Conservation (phyloP, 2,113 vertebrate species). For the Atractosteus spatula region DNA sequence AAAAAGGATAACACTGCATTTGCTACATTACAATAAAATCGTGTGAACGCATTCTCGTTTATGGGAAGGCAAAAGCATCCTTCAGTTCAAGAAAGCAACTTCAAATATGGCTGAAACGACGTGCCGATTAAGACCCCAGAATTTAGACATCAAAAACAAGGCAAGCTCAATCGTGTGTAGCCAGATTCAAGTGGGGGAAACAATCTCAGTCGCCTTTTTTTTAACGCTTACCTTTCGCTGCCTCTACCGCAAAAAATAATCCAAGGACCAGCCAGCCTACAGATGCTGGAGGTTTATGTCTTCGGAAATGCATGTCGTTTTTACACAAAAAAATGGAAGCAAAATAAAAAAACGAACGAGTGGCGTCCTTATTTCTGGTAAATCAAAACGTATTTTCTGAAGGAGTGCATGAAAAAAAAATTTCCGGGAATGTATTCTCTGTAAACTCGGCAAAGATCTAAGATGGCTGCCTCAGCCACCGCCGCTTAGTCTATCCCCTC, state of each 20-base stretch:
- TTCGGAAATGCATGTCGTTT: slow-evolving; percentile 67
- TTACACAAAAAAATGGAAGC: slow-evolving; percentile 33
- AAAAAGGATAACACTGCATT: too few species aligned
- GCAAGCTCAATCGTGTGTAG: not conserved
- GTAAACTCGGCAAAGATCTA: slow-evolving; percentile 58
- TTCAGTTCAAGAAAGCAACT: too few species aligned
- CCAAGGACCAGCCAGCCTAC: slow-evolving; percentile 66
- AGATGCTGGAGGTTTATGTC: slow-evolving; percentile 58
- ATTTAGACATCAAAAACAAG: not conserved
- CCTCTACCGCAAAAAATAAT: slow-evolving; percentile 64
- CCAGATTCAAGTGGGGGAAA: not conserved
- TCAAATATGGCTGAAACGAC: too few species aligned
- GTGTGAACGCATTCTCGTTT: too few species aligned
- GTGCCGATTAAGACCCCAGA: too few species aligned
- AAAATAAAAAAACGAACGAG: slow-evolving; percentile 27
- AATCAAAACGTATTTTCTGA: slow-evolving; percentile 24
- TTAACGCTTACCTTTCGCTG: slow-evolving; percentile 67
- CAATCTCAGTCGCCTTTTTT: not conserved
- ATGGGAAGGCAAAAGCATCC: not conserved
- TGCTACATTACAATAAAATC: too few species aligned
- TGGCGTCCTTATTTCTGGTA: slow-evolving; percentile 35
- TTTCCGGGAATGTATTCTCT: slow-evolving; percentile 57
- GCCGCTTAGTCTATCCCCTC: slow-evolving; percentile 49
- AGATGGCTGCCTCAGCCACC: slow-evolving; percentile 69
- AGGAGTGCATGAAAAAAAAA: slow-evolving; percentile 42